phyloP scores from a whole-genome alignment of 2,888 invertebrate genomes.

The Polymixis flavicincta region DNA sequence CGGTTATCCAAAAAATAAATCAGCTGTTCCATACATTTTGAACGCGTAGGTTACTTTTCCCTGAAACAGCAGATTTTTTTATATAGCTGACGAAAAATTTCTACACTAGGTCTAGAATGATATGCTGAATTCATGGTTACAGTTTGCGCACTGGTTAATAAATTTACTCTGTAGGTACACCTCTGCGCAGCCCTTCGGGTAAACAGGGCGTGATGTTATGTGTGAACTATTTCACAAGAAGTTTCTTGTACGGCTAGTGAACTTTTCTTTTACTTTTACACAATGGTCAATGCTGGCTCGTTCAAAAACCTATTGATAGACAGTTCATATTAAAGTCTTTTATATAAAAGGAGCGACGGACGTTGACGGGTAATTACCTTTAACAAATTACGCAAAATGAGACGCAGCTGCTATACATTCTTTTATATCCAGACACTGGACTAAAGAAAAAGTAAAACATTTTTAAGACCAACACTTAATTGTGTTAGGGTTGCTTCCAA shows the following conservation, averaged over 20 bases:
- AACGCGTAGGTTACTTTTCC: too few relatives aligned
- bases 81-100: too few relatives aligned
- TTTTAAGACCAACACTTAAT: constrained; percentile 41
- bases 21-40: too few relatives aligned
- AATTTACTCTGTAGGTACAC: too few relatives aligned
- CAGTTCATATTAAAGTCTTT: constrained; percentile 11
- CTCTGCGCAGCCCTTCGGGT: too few relatives aligned
- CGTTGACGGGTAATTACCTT: constrained; percentile 42
- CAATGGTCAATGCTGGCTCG: constrained; percentile 24
- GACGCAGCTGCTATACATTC: constrained; percentile 46
- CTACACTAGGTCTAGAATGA: too few relatives aligned
- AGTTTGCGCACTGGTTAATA: too few relatives aligned
- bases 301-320: constrained; percentile 34
- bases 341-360: constrained; percentile 33
- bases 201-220: too few relatives aligned
- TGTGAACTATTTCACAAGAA: background rate
- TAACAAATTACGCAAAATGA: constrained; percentile 59
- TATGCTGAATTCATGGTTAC: too few relatives aligned
- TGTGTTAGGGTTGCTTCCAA: constrained; percentile 40
- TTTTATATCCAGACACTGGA: constrained; percentile 38
- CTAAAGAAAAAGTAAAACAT: constrained; percentile 49
- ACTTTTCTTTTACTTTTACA: background rate
- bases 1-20: too few relatives aligned
- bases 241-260: background rate
- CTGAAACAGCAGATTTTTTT: too few relatives aligned